Evolutionary conservation across 2,888 invertebrate genomes (phyloP).

Genomic region (Ophioninae sp.): DNA sequence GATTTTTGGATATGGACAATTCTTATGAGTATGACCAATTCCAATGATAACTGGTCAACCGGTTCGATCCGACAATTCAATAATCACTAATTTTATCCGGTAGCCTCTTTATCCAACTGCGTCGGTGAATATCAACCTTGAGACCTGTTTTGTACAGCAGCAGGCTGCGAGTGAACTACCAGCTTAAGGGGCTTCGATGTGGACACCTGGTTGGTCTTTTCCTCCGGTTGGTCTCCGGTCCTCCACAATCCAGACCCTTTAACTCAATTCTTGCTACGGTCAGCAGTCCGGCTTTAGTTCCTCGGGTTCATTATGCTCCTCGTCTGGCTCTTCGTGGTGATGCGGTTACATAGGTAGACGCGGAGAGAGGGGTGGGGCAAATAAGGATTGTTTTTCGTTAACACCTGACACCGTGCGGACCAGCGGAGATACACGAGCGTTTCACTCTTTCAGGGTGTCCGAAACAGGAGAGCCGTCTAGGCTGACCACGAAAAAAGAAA

Average conservation of each 20-base stretch:
- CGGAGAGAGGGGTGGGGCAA: neutral
- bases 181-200: neutral
- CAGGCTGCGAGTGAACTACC: neutral
- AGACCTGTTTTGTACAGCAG: neutral
- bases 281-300: constrained; percentile 1
- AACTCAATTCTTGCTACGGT: constrained; percentile 25
- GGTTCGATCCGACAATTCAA: neutral
- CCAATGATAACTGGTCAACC: neutral
- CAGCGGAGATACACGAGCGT: constrained; percentile 1
- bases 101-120: neutral
- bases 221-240: neutral
- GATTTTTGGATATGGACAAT: too few species aligned
- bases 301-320: neutral
- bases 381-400: constrained; percentile 54
- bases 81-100: neutral
- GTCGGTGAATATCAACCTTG: neutral
- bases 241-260: constrained; percentile 20
- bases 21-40: too few species aligned
- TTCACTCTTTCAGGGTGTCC: neutral
- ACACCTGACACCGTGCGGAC: constrained; percentile 64
- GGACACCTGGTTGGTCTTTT: constrained; percentile 27
- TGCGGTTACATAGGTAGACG: neutral
- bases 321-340: neutral
- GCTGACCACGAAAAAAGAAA: neutral
- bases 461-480: neutral